Evolutionary conservation across 2,888 invertebrate genomes (phyloP).

Genomic region (Pomacea canaliculata): DNA sequence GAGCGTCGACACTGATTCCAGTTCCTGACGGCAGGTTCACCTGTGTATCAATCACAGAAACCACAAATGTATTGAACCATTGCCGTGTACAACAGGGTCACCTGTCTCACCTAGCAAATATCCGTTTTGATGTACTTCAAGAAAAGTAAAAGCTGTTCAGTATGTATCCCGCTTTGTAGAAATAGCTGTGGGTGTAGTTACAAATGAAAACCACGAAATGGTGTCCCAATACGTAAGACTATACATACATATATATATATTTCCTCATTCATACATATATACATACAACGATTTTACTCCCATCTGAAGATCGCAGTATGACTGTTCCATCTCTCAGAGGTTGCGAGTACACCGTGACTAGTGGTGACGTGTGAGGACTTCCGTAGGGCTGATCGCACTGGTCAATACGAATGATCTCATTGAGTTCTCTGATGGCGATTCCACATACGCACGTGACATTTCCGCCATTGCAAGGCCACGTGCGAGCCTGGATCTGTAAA

Average conservation of each 20-base stretch:
- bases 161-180: too few species aligned
- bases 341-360: constrained; percentile 10
- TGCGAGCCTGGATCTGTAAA: constrained; percentile 32
- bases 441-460: constrained; percentile 34
- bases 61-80: too few species aligned
- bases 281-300: constrained; percentile 13
- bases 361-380: constrained; percentile 6
- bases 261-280: neutral
- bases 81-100: too few species aligned
- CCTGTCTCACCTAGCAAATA: too few species aligned
- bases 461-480: constrained; percentile 27
- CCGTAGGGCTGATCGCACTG: constrained; percentile 20
- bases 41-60: neutral
- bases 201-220: too few species aligned
- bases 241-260: neutral
- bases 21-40: constrained; percentile 30
- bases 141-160: too few species aligned
- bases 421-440: constrained; percentile 30
- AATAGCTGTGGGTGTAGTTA: too few species aligned
- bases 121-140: too few species aligned
- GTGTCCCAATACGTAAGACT: too few species aligned
- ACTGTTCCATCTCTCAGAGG: constrained; percentile 19
- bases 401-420: constrained; percentile 34
- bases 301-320: constrained; percentile 22
- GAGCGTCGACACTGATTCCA: constrained; percentile 21